These are phyloP conservation scores for Chondrilla cf. caribensis DNA, from an alignment of 37 sponge, comb jelly and placozoan species.

Conservation along the genomic window DNA sequence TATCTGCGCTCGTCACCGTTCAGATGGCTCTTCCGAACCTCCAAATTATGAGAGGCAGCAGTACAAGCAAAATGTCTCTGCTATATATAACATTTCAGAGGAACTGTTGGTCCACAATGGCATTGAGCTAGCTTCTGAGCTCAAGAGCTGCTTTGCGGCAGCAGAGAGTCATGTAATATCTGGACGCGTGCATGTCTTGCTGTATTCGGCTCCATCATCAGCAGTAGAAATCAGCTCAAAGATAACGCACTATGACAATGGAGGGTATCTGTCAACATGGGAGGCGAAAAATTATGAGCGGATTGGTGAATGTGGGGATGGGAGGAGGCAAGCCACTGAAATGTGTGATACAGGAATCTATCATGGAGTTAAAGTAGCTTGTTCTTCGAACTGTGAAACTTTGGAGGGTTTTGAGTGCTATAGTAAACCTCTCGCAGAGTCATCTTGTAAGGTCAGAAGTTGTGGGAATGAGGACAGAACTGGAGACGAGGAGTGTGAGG, in stretches of 20 bases:
- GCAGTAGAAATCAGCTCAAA: neutral
- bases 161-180: neutral
- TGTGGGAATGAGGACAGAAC: constrained; percentile 63
- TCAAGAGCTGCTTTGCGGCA: neutral
- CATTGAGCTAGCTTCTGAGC: neutral
- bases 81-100: neutral
- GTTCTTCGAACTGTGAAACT: neutral
- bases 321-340: constrained; percentile 54
- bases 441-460: constrained; percentile 11
- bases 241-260: too few relatives aligned
- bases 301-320: constrained; percentile 53
- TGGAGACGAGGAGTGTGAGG: constrained; percentile 60
- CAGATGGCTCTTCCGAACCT: neutral
- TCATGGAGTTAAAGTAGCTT: constrained; percentile 6
- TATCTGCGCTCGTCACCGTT: neutral
- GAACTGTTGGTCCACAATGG: neutral
- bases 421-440: constrained; percentile 14
- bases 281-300: neutral
- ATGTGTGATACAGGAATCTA: constrained; percentile 42
- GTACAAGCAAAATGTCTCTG: neutral
- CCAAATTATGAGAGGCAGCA: too few relatives aligned
- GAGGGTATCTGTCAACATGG: neutral
- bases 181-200: neutral
- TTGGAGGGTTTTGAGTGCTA: constrained; percentile 34
- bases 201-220: neutral